phyloP scores from a whole-genome alignment of 2,888 invertebrate genomes.

The Nowickia ferox region DNA sequence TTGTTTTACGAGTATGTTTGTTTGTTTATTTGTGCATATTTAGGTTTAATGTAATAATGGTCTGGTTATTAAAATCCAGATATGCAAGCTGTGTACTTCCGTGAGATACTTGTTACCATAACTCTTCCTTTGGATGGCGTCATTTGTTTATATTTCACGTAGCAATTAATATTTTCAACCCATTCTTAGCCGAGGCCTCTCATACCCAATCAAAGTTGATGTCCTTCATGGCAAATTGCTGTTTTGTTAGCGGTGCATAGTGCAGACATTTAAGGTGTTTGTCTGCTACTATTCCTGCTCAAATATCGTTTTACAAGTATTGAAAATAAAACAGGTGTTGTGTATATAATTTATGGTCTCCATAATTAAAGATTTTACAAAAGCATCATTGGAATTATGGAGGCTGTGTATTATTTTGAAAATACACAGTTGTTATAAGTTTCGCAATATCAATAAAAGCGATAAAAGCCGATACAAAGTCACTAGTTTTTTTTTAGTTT shows the following conservation, averaged over 20 bases:
- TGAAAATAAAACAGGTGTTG: slow-evolving; percentile 74
- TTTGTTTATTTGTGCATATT: slow-evolving; percentile 1
- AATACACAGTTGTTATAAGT: too few relatives aligned
- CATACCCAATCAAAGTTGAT: slow-evolving; percentile 36
- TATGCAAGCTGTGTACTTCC: slow-evolving; percentile 8
- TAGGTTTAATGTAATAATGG: slow-evolving; percentile 30
- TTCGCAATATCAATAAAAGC: too few relatives aligned
- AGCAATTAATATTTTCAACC: slow-evolving; percentile 73
- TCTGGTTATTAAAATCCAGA: slow-evolving; percentile 50
- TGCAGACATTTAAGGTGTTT: slow-evolving; percentile 38
- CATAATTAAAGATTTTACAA: slow-evolving; percentile 31
- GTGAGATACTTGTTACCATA: not conserved
- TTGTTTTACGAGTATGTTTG: slow-evolving; percentile 14
- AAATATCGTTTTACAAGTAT: not conserved
- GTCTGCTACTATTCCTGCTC: not conserved
- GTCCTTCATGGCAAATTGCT: slow-evolving; percentile 20
- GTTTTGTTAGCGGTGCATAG: slow-evolving; percentile 20
- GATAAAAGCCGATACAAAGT: too few relatives aligned
- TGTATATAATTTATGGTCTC: slow-evolving; percentile 70
- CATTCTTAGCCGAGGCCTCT: slow-evolving; percentile 5
- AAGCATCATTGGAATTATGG: not conserved
- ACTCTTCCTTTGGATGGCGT: slow-evolving; percentile 3
- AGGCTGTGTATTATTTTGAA: not conserved
- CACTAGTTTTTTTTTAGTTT: too few relatives aligned
- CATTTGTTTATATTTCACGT: slow-evolving; percentile 72